Conservation (phyloP, 2,797 vertebrate genomes). For the Lepilemur ruficaudatus region DNA sequence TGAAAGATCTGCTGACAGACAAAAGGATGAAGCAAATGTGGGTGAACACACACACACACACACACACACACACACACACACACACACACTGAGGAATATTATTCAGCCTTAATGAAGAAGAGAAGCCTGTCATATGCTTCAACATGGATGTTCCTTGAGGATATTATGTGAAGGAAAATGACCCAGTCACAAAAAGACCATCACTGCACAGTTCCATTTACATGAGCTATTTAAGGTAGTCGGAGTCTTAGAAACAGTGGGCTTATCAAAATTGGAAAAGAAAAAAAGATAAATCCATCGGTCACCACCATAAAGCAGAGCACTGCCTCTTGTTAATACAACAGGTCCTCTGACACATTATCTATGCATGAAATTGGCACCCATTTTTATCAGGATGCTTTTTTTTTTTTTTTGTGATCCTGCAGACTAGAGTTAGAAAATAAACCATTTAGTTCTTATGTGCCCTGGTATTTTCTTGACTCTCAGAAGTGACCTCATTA, state of each 20-base stretch:
- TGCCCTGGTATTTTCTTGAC: background rate
- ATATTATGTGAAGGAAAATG: background rate
- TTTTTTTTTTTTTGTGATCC: background rate
- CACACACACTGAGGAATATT: background rate
- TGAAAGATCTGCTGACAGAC: fast-evolving
- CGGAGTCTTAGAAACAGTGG: background rate
- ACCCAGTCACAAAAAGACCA: background rate
- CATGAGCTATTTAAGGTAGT: background rate
- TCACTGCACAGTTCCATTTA: no score
- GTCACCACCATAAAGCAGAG: background rate
- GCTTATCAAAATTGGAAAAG: background rate
- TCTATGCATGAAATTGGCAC: background rate
- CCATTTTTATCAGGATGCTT: background rate
- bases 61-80: fast-evolving
- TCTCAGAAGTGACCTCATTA: conserved; percentile 40
- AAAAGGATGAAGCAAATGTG: background rate
- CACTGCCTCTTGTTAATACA: background rate
- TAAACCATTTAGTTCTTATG: background rate
- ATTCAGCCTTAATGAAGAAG: background rate
- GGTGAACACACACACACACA: background rate
- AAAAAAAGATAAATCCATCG: background rate
- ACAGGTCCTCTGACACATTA: background rate
- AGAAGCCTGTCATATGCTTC: background rate
- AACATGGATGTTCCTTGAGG: background rate
- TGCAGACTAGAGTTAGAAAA: background rate